Evolutionary conservation across 2,888 invertebrate species (phyloP).

Genomic region (Andrena camellia): DNA sequence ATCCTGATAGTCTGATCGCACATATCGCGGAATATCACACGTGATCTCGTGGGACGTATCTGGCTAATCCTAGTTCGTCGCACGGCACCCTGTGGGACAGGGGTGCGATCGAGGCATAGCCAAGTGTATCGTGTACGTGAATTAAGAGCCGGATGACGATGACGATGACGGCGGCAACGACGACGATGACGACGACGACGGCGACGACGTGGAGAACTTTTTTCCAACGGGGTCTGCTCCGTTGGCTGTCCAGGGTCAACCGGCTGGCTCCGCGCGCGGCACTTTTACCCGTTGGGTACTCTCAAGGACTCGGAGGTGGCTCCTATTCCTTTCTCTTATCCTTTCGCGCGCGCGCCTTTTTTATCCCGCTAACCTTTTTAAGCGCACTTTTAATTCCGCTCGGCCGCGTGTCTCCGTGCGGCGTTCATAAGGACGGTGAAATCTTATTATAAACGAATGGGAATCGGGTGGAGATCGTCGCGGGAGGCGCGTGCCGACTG

Average conservation of each 20-base stretch:
- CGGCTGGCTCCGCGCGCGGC: constrained; percentile 82
- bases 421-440: constrained; percentile 33
- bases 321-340: constrained; percentile 85
- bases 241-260: constrained; percentile 83
- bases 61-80: constrained; percentile 1
- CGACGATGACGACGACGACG: constrained; percentile 48
- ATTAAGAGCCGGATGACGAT: constrained; percentile 1
- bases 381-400: constrained; percentile 81
- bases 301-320: constrained; percentile 84
- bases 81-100: not conserved
- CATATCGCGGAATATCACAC: too few relatives aligned
- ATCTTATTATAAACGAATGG: constrained; percentile 19
- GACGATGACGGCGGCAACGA: constrained; percentile 29
- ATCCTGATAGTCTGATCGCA: too few relatives aligned
- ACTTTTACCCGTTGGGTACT: constrained; percentile 83
- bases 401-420: constrained; percentile 66
- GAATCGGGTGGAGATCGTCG: not conserved
- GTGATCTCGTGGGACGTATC: not conserved
- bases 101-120: not conserved
- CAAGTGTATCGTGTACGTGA: constrained; percentile 7
- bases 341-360: constrained; percentile 83
- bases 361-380: constrained; percentile 83
- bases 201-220: constrained; percentile 64
- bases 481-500: not conserved
- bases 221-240: constrained; percentile 72